Evolutionary conservation across 1,140 invertebrate genomes (phyloP).

Genomic region (Pentalonia nigronervosa): DNA sequence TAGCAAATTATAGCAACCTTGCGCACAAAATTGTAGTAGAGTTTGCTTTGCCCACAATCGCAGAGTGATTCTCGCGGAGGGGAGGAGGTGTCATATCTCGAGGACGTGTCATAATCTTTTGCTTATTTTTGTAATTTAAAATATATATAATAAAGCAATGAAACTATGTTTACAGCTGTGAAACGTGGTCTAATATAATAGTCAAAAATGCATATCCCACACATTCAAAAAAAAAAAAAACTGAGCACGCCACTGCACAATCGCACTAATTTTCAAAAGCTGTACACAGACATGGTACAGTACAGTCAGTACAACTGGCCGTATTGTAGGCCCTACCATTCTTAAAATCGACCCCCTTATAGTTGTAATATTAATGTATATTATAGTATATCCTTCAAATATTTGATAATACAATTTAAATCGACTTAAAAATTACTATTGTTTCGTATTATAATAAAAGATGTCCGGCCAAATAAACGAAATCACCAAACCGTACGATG

Average conservation of each 20-base stretch:
- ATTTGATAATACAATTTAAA: neutral
- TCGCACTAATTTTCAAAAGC: too few relatives aligned
- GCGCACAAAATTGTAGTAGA: neutral
- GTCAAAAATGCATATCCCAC: too few relatives aligned
- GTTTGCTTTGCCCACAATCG: neutral
- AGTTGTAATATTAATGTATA: neutral
- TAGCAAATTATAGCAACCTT: neutral
- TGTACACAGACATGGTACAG: neutral
- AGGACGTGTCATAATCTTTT: too few relatives aligned
- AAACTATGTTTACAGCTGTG: too few relatives aligned
- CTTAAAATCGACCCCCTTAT: neutral
- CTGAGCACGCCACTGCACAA: neutral
- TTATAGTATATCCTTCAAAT: neutral
- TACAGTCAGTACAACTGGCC: too few relatives aligned
- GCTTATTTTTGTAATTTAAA: too few relatives aligned
- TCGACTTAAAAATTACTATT: neutral
- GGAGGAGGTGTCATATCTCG: too few relatives aligned
- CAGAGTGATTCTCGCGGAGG: too few relatives aligned
- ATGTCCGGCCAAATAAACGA: neutral
- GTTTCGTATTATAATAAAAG: neutral
- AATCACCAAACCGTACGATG: conserved; percentile 20
- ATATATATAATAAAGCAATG: too few relatives aligned
- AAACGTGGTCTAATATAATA: too few relatives aligned
- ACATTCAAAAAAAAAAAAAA: too few relatives aligned
- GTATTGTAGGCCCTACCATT: neutral